Base-by-base conservation (phyloP, 2,888 invertebrate species). In the Junonia oenone region DNA sequence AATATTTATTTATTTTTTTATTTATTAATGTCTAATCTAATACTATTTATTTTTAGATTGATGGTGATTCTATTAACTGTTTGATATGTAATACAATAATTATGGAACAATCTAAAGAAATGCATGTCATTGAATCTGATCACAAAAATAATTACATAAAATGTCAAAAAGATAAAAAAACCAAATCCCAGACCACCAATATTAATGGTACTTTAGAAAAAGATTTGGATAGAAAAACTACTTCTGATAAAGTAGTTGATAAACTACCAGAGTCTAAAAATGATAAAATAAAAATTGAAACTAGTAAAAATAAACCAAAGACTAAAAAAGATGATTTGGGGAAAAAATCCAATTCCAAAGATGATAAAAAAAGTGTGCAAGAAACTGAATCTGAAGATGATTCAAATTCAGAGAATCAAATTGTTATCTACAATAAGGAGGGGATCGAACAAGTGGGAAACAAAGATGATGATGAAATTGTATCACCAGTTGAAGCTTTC, bases 31-130 rank as follows among this genome's bases (percentile, higher is more conserved):
- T n/a, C n/a, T n/a, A n/a, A n/a, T n/a, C n/a, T n/a, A n/a, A n/a
- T n/a, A n/a, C n/a, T n/a, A n/a, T n/a, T 40, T 17, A 14, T n/a
- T 72, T 75, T 51, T 63, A 81, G 80, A 67, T 75, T 22, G 75
- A 76, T 35, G 66, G 68, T 11, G 64, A 64, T 14, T 58, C 67
- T 17, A 57, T 72, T 26, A 75, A 77, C 56, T 81, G 80, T 47
- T 46, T 80, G 6, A 75, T 72, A n/a, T 82, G 81, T 55, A 78
- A 81, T 61, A 61, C 55, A 29, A 51, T 77, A 31, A 40, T 69
- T 6, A 51, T 64, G 0, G 37, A 58, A 2, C 56, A 56, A 5
- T 55, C 31, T 4, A 51, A 74, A 17, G 48, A 29, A 6, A 51
- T 62, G 2, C 81, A 82, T 61, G 71, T 71, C 31, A 56, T 68